Percentiles rank a stretch among this genome's conserved stretches.
phyloP scores from a whole-genome alignment of 2,797 vertebrate species.

The Leucoraja ocellata region DNA sequence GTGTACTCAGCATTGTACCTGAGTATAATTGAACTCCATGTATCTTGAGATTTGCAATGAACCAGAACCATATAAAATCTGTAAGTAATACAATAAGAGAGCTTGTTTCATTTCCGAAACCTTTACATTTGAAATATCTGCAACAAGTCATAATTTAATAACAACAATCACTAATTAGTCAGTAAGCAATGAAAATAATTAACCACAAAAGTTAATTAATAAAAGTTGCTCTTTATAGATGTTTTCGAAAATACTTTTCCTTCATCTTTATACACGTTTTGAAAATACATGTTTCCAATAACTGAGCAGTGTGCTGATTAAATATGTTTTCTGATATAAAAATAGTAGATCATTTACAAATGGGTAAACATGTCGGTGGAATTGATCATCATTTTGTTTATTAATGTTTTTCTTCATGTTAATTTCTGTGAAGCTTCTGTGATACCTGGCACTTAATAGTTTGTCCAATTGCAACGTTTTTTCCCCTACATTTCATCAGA shows the following conservation, averaged over 20 bases:
- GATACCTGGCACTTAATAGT: neutral
- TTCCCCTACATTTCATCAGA: neutral
- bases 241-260: neutral
- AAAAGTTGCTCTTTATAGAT: neutral
- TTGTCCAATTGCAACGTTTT: neutral
- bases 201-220: neutral
- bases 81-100: neutral
- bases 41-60: neutral
- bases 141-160: neutral
- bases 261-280: too few relatives aligned
- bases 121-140: neutral
- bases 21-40: neutral
- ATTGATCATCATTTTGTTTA: neutral
- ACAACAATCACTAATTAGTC: neutral
- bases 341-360: neutral
- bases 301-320: neutral
- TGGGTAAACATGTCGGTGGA: neutral
- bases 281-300: neutral
- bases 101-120: neutral
- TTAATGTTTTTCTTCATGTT: neutral
- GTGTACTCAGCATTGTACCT: neutral
- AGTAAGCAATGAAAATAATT: neutral
- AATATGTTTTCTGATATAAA: neutral
- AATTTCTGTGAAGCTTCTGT: neutral
- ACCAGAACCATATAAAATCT: neutral